Evolutionary conservation across 1,140 invertebrate species (phyloP).

Genomic region (Lepidostoma basale): DNA sequence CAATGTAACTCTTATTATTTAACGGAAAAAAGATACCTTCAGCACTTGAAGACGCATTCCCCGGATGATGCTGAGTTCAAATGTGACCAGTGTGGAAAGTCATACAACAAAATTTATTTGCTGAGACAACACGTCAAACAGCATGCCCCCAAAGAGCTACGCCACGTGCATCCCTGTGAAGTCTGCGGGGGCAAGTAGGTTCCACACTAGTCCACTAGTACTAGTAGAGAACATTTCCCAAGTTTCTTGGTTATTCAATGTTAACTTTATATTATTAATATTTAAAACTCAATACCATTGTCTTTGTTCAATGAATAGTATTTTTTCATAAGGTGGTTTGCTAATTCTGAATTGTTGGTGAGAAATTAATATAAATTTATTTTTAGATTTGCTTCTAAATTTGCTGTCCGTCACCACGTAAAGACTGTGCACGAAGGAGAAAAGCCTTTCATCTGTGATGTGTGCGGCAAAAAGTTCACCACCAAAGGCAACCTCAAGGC

Average conservation of each 20-base stretch:
- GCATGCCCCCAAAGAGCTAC: constrained; percentile 34
- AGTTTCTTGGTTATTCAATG: not conserved
- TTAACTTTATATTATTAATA: not conserved
- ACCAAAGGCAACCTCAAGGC: constrained; percentile 39
- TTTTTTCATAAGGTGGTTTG: not conserved
- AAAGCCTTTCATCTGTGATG: constrained; percentile 38
- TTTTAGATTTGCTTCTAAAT: constrained; percentile 37
- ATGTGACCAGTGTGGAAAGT: constrained; percentile 35
- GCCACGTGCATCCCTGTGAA: constrained; percentile 35
- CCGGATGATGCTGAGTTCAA: not conserved
- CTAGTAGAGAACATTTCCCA: not conserved
- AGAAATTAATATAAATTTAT: not conserved
- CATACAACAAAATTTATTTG: constrained; percentile 19
- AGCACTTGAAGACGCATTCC: not conserved
- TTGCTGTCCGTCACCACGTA: constrained; percentile 29
- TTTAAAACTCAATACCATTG: not conserved
- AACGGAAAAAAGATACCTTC: not conserved
- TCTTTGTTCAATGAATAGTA: not conserved
- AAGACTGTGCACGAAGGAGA: constrained; percentile 32
- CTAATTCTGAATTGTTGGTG: not conserved
- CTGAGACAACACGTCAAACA: constrained; percentile 35
- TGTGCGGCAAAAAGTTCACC: constrained; percentile 38
- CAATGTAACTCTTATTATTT: not conserved
- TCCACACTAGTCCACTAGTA: no score
- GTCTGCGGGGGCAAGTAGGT: constrained; percentile 34